These are phyloP conservation scores for Caenorhabditis latens DNA, from an alignment of 1,140 invertebrate genomes.

Conservation along the genomic window DNA sequence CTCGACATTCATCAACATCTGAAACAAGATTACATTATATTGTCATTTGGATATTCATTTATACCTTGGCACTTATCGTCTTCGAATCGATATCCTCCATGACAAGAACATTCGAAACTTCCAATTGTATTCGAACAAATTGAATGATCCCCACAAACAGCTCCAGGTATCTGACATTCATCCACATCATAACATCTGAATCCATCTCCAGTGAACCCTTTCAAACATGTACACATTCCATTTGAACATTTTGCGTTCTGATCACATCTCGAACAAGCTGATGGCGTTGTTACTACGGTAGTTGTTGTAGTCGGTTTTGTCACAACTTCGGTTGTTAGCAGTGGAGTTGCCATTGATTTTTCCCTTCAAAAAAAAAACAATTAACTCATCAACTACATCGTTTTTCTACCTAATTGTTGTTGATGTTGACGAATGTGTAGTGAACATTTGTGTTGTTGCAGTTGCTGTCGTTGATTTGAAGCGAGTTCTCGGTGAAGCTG, in stretches of 20 bases:
- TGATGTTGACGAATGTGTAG: not conserved
- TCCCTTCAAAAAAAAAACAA: not conserved
- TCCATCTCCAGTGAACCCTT: conserved; percentile 62
- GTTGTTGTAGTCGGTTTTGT: conserved; percentile 24
- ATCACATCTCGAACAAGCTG: conserved; percentile 54
- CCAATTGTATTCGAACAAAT: conserved; percentile 62
- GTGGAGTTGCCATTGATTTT: conserved; percentile 6
- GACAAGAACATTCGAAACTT: conserved; percentile 62
- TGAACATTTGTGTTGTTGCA: not conserved
- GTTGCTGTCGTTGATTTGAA: conserved; percentile 47
- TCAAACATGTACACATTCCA: conserved; percentile 45
- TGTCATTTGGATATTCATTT: not conserved
- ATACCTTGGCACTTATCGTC: conserved; percentile 52
- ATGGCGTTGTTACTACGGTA: conserved; percentile 11
- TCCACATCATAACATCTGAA: conserved; percentile 62
- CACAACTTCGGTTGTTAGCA: conserved; percentile 6
- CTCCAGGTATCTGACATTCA: conserved; percentile 51
- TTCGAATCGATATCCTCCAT: conserved; percentile 58
- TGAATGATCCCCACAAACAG: conserved; percentile 59
- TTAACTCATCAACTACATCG: not conserved
- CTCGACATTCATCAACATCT: conserved; percentile 64
- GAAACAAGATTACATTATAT: not conserved
- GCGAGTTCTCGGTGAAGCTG: conserved; percentile 11
- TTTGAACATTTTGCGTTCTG: conserved; percentile 55
- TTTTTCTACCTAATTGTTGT: conserved; percentile 1